Base-by-base conservation (phyloP, 2,888 invertebrate genomes). In the Nomada lathburiana region DNA sequence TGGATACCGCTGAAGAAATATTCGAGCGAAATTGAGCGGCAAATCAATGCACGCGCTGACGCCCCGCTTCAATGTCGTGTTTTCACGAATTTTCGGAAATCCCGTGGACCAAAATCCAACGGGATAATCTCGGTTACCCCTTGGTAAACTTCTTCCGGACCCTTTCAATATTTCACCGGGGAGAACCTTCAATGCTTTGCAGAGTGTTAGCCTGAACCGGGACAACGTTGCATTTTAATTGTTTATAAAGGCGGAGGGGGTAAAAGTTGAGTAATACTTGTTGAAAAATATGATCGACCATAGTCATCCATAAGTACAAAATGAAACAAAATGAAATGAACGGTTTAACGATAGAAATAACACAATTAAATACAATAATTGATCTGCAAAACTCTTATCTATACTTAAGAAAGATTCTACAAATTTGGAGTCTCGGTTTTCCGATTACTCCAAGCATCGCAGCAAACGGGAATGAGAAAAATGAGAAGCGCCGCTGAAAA, bases 21-120 rank as follows among this genome's bases (percentile, higher is more conserved):
- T 91, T 92, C 89, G 89, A 83, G 67, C 86, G 92, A 93, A 93
- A 94, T 93, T 93, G 93, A 93, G 93, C 93, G 93, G 89, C 90
- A 92, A 93, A 94, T 93, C 92, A 91, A 92, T 91, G 90, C 90
- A 92, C 91, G 93, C 92, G 89, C 90, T 93, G 89, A 93, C 94
- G 91, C 94, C 92, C 89, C 82, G 87, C 82, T 67, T 91, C 83
- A 92, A 92, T 91, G 62, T 26, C 76, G 73, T 88, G 84, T 88
- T 88, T 88, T 86, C 88, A 86, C 70, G 75, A 80, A 75, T 80
- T 83, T 47, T 47, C 47, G 13, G 47, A 47, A 47, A 57, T 86
- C 59, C 76, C 63, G 36, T 68, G 86, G 73, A 10, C 75, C 55
- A 73, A 83, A 82, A 80, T 83, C 84, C 82, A 42, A n/a, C n/a